Percentiles rank a stretch among this genome's conserved stretches.
These are phyloP conservation scores for Podarcis raffonei DNA, from an alignment of 2,113 vertebrate genomes.

Conservation along the genomic window DNA sequence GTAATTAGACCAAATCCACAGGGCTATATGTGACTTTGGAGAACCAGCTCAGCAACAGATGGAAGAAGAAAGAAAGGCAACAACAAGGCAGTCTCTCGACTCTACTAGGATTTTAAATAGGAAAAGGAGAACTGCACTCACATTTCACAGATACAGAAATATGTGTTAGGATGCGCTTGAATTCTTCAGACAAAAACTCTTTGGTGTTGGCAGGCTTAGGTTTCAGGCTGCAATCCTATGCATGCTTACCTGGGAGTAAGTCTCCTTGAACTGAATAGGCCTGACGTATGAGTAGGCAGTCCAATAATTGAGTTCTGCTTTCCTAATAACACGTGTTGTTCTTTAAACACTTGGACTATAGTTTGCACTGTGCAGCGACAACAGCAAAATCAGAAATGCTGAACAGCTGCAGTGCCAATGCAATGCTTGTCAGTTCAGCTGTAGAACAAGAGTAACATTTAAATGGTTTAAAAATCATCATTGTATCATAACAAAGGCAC, in stretches of 20 bases:
- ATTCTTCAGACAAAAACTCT: slow-evolving; percentile 15
- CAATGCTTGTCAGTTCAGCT: slow-evolving; percentile 52
- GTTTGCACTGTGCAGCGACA: slow-evolving; percentile 44
- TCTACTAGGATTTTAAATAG: slow-evolving; percentile 8
- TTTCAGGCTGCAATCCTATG: background rate
- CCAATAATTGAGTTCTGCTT: slow-evolving; percentile 13
- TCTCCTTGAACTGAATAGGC: background rate
- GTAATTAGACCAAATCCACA: slow-evolving; percentile 32
- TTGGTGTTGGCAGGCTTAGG: background rate
- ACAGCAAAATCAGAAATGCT: slow-evolving; percentile 34
- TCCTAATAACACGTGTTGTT: slow-evolving; percentile 23
- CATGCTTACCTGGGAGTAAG: background rate
- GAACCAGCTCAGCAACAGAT: background rate
- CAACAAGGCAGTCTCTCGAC: background rate
- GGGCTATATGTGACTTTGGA: background rate
- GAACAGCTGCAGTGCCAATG: slow-evolving; percentile 61
- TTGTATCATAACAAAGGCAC: slow-evolving; percentile 66
- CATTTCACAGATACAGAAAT: slow-evolving; percentile 9
- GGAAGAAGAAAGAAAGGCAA: slow-evolving; percentile 31
- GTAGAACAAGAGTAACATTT: slow-evolving; percentile 48
- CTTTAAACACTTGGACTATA: slow-evolving; percentile 34
- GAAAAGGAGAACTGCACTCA: background rate
- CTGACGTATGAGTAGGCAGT: background rate
- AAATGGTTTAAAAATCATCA: slow-evolving; percentile 40
- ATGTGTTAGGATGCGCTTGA: slow-evolving; percentile 41